phyloP scores from a whole-genome alignment of 2,797 vertebrate species.

The Cryptoprocta ferox region DNA sequence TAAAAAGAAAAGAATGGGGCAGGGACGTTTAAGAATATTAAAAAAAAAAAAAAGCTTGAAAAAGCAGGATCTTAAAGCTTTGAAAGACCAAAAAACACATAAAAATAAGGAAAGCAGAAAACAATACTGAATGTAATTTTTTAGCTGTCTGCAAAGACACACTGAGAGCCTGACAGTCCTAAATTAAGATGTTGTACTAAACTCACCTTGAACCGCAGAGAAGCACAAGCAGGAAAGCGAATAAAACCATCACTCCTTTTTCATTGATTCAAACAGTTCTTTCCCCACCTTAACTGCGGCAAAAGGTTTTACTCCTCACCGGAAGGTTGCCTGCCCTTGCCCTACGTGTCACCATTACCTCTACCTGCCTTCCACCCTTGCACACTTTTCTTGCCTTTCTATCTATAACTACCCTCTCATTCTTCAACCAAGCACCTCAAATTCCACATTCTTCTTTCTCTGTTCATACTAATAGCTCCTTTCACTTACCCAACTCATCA shows the following conservation, averaged over 20 bases:
- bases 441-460: not conserved
- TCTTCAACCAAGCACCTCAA: not conserved
- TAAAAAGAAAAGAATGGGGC: constrained; percentile 40
- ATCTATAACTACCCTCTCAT: not conserved
- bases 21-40: not conserved
- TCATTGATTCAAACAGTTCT: not conserved
- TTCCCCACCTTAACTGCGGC: not conserved
- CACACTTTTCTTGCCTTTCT: not conserved
- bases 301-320: not conserved
- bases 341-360: not conserved
- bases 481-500: not conserved
- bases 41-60: not conserved
- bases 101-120: constrained; percentile 22
- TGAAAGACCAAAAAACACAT: constrained; percentile 25
- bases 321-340: not conserved
- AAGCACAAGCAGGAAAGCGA: constrained; percentile 27
- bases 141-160: not conserved
- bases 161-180: not conserved
- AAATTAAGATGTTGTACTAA: not conserved
- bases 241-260: not conserved
- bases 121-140: not conserved
- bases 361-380: not conserved
- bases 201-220: not conserved
- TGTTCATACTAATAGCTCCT: not conserved
- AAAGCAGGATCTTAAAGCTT: not conserved